Base-by-base conservation (phyloP, 2,797 vertebrate species). In the Alcedo quadribrachys region DNA sequence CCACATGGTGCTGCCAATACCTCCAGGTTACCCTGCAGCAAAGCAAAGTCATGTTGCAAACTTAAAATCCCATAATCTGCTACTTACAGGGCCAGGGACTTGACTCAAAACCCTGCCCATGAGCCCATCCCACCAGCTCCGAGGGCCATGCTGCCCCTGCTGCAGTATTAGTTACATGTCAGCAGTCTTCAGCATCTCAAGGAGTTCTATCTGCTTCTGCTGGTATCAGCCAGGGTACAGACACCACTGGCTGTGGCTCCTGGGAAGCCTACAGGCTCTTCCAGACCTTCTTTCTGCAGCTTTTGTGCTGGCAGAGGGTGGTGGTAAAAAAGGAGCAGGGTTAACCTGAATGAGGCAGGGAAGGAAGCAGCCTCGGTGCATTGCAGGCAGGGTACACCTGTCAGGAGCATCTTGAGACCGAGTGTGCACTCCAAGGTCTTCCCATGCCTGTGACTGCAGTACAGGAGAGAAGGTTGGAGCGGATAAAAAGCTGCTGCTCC, bases 211-310 rank as follows among this genome's bases (percentile, higher is more conserved):
- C 24, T 81, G 76, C 18, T 74, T 28, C 53, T 51, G 57, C 13
- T 55, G 48, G 4, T 43, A 35, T 15, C 18, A 20, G 12, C 19
- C 30, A 51, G 54, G 21, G 12, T 17, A 32, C 7, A 53, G 21
- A 27, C 37, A 43, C 4, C 2, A 1, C 27, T 0, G 3, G 8
- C 30, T 0, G 0, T 1, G 16, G 32, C 12, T 85, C 22, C 28
- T 7, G 51, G 71, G 33, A 21, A 37, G 32, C 14, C 33, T 0
- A 0, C 2, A 30, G 37, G 24, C 33, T 55, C 21, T 37, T 69
- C 55, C 68, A 84, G 81, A 48, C 18, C 32, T 82, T 19, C 24
- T 30, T 82, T 19, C 37, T 55, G 17, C 2, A 3, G 24, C 20
- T 30, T 62, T 68, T 48, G 21, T 4, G 25, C n/a, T 37, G 68